A percentile compares a stretch with the other conserved stretches of the same genome.
Evolutionary conservation across 2,113 vertebrate species (phyloP).

Genomic region (Toxostoma redivivum): DNA sequence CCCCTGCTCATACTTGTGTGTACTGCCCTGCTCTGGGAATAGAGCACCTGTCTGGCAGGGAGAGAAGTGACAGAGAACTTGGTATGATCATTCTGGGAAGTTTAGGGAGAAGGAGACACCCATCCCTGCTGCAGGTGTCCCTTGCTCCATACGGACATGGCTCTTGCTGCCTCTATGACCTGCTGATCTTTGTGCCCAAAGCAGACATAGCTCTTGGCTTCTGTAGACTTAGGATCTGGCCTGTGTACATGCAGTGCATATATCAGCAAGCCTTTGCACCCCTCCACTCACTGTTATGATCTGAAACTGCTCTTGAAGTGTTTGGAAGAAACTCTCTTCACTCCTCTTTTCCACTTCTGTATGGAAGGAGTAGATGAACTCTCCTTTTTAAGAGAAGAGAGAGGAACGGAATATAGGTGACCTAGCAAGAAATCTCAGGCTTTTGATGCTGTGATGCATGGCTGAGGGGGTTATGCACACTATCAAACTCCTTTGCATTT

Average conservation of each 20-base stretch:
- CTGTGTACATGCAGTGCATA: not conserved
- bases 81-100: rapidly evolving
- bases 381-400: not conserved
- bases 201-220: not conserved
- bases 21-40: not conserved
- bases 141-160: not conserved
- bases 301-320: not conserved
- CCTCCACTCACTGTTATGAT: not conserved
- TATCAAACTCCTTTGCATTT: not conserved
- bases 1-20: not conserved
- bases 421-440: not conserved
- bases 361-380: not conserved
- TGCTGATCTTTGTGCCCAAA: not conserved
- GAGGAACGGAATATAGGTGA: not conserved
- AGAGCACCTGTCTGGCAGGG: not conserved
- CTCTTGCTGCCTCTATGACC: not conserved
- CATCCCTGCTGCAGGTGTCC: not conserved
- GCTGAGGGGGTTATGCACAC: not conserved
- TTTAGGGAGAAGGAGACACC: not conserved
- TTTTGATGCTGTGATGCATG: not conserved
- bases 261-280: not conserved
- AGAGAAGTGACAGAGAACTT: not conserved
- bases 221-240: not conserved
- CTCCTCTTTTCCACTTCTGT: not conserved
- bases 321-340: not conserved